phyloP scores from a whole-genome alignment of 1,140 invertebrate species.

The Calliphora vicina region DNA sequence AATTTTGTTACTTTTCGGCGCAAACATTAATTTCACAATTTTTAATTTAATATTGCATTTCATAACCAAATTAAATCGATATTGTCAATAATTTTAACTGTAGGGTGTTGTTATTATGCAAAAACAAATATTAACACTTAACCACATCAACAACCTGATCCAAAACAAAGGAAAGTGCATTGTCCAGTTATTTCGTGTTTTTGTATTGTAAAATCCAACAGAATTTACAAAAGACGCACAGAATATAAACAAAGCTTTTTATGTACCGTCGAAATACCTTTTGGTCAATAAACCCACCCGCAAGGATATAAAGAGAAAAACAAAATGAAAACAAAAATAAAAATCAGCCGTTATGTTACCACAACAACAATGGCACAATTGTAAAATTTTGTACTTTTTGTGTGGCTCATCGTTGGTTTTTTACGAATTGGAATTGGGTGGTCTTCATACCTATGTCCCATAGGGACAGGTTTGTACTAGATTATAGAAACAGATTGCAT shows the following conservation, averaged over 20 bases:
- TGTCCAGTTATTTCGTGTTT: not conserved
- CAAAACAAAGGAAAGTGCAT: not conserved
- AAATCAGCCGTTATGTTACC: not conserved
- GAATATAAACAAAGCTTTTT: slow-evolving; percentile 3
- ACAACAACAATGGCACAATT: too few relatives aligned
- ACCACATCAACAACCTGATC: not conserved
- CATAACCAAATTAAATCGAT: not conserved
- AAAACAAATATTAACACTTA: not conserved
- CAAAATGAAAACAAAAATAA: slow-evolving; percentile 16
- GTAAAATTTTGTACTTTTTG: too few relatives aligned
- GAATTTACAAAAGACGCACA: not conserved
- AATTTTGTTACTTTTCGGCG: too few relatives aligned
- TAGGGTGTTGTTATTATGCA: not conserved
- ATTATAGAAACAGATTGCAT: too few relatives aligned
- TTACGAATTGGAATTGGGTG: too few relatives aligned
- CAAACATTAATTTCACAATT: not conserved
- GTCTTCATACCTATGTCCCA: too few relatives aligned
- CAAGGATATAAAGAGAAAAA: not conserved
- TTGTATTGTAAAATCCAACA: not conserved
- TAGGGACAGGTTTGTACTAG: too few relatives aligned
- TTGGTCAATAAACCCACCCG: slow-evolving; percentile 5
- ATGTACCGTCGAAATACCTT: not conserved
- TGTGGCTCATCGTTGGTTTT: too few relatives aligned
- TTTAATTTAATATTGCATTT: not conserved
- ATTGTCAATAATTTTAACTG: not conserved